phyloP scores from a whole-genome alignment of 2,888 invertebrate genomes.

The Stenolophus ochropezus region DNA sequence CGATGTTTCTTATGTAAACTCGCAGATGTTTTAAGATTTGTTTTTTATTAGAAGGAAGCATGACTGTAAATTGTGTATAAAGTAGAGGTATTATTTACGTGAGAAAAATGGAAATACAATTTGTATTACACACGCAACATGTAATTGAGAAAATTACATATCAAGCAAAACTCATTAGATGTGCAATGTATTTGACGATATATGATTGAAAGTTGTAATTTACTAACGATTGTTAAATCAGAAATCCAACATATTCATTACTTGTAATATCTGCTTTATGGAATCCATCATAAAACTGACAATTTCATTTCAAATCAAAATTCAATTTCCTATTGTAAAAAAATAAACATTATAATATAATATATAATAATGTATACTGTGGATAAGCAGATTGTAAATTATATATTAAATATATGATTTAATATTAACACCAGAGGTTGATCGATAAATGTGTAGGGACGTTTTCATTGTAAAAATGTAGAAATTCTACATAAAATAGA shows the following conservation, averaged over 20 bases:
- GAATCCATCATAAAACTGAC: no score
- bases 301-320: no score
- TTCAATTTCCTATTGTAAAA: no score
- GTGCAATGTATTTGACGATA: neutral
- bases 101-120: neutral
- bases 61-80: neutral
- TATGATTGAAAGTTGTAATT: neutral
- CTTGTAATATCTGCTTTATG: no score
- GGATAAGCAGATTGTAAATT: no score
- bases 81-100: neutral
- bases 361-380: no score
- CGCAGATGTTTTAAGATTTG: constrained; percentile 28
- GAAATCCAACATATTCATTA: neutral
- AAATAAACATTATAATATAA: no score
- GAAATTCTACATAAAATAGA: no score
- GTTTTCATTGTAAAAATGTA: no score
- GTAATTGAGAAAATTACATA: neutral
- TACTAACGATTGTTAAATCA: neutral
- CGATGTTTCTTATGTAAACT: constrained; percentile 28
- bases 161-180: neutral
- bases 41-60: neutral
- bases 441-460: no score
- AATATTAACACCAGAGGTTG: no score
- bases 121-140: constrained; percentile 1
- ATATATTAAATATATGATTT: no score